phyloP scores from a whole-genome alignment of 1,140 invertebrate species.

The Mactra quadrangularis region DNA sequence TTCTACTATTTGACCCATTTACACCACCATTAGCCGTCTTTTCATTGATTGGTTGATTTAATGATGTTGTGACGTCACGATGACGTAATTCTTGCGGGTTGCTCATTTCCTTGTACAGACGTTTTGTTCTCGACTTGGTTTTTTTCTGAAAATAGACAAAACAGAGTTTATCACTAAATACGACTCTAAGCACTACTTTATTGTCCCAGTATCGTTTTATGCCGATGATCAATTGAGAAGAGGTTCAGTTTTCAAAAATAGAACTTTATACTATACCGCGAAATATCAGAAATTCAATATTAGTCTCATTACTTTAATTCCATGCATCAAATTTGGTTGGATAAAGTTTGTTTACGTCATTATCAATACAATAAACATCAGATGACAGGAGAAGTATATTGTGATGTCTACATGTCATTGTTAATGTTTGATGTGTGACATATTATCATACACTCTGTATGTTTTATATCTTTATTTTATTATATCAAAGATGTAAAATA shows the following conservation, averaged over 20 bases:
- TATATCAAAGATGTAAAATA: no score
- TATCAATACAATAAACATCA: no score
- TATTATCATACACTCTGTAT: no score
- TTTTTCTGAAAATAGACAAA: background rate
- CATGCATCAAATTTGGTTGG: no score
- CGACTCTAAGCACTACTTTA: background rate
- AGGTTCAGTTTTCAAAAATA: background rate
- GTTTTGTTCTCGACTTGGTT: background rate
- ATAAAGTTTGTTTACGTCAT: no score
- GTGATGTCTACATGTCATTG: no score
- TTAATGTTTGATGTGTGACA: no score
- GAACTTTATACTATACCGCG: no score
- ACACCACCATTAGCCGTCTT: background rate
- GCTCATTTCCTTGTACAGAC: background rate
- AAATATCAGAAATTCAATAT: no score
- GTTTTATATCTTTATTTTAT: no score
- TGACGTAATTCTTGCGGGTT: constrained; percentile 17
- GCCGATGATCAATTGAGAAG: background rate
- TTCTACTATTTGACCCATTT: background rate
- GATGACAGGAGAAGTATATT: no score
- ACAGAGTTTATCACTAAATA: background rate
- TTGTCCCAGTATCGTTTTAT: background rate
- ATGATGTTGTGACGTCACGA: constrained; percentile 12
- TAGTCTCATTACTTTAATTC: no score
- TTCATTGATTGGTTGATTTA: background rate